Base-by-base conservation (phyloP, 2,113 vertebrate species). In the Myanophis thanlyinensis region DNA sequence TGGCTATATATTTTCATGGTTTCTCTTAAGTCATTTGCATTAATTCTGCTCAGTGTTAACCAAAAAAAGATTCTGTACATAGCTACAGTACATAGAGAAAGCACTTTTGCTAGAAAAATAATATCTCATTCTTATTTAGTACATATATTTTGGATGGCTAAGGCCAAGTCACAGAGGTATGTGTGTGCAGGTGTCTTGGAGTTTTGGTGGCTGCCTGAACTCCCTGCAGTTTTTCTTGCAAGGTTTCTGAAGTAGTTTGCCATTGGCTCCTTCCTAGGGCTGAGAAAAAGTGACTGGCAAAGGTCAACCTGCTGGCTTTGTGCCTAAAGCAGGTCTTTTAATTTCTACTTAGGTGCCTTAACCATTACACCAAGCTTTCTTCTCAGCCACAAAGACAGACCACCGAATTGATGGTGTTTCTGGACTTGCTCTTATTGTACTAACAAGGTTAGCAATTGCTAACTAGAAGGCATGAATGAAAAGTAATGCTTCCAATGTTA, bases 31-130 rank as follows among this genome's bases (percentile, higher is more conserved):
- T 30, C 20, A 27, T 30, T 2, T 40, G 2, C 30, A 44, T 80
- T 1, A 0, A 4, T 22, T 22, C 1, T 0, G 27, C 6, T 18
- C 22, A 18, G 22, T 44, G 0, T 46, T 73, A 67, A 20, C 40
- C 11, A 4, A 40, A 27, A 35, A 44, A 27, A 3, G 40, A 48
- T 9, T 90, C 22, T 67, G 0, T 80, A 8, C 22, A 35, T 18
- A 22, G 56, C 4, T 73, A 11, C 22, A 3, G 8, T 51, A 40
- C 12, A 59, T 22, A 6, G 20, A 1, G 15, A 80, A 8, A 80
- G 67, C 18, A 22, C 67, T 40, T 80, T 73, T 49, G 47, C 47
- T 67, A 67, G 89, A n/a, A 89, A 89, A 30, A 48, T 47, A 30
- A 44, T n/a, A 30, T 6, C 30, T 47, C n/a, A 48, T 47, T 20